These are phyloP conservation scores for Drosophila antonietae DNA, from an alignment of 2,888 invertebrate genomes.

Conservation along the genomic window DNA sequence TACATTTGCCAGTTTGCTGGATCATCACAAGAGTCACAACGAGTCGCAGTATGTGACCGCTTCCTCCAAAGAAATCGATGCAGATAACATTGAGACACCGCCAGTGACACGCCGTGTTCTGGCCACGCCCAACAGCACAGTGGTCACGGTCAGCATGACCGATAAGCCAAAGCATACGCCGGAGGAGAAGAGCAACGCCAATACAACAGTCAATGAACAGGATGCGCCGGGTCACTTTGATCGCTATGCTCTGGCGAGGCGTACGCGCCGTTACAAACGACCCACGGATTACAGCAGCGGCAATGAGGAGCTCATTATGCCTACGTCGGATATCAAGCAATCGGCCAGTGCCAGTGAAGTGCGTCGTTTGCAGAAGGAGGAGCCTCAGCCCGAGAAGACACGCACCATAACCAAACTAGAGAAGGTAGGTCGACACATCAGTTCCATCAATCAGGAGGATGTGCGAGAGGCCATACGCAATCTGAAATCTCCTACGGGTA, in stretches of 20 bases:
- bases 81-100: constrained; percentile 95
- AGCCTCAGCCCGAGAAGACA: constrained; percentile 82
- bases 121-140: constrained; percentile 72
- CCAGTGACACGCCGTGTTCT: constrained; percentile 89
- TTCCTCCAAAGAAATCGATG: constrained; percentile 92
- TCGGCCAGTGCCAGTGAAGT: constrained; percentile 66
- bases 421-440: constrained; percentile 87
- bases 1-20: constrained; percentile 70
- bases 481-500: constrained; percentile 87
- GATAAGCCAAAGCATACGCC: constrained; percentile 58
- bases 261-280: constrained; percentile 92
- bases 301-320: constrained; percentile 86
- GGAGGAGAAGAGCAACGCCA: constrained; percentile 32
- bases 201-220: constrained; percentile 46
- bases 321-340: constrained; percentile 71
- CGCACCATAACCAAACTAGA: constrained; percentile 82
- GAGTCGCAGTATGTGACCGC: constrained; percentile 57
- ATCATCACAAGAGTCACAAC: constrained; percentile 77
- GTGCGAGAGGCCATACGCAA: constrained; percentile 89
- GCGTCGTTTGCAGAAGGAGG: constrained; percentile 45
- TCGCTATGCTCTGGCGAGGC: constrained; percentile 91
- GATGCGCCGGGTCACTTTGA: constrained; percentile 91
- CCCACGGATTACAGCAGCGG: constrained; percentile 87
- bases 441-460: constrained; percentile 89
- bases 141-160: constrained; percentile 73